Evolutionary conservation across 92 coral and sea anemone genomes (phyloP).

Genomic region (Bergia puertoricense): DNA sequence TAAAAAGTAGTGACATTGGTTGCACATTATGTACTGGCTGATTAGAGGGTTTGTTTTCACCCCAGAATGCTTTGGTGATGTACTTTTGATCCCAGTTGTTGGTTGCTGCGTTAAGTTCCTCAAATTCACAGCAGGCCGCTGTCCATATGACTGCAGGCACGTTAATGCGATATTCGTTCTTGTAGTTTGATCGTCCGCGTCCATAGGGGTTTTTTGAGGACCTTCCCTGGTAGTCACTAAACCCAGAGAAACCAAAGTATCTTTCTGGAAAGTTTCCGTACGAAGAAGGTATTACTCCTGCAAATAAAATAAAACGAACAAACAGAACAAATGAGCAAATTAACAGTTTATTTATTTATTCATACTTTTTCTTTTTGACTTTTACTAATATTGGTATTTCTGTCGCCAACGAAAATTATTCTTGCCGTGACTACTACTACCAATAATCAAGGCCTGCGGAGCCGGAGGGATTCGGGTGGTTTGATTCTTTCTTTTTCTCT

Average conservation of each 20-base stretch:
- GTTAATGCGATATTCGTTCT: slow-evolving; percentile 11
- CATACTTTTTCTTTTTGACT: not conserved
- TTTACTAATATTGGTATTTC: no score
- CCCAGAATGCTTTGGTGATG: slow-evolving; percentile 10
- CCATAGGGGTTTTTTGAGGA: not conserved
- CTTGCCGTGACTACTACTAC: no score
- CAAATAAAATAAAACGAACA: not conserved
- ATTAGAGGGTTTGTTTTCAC: not conserved
- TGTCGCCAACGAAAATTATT: no score
- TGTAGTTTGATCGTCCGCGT: not conserved
- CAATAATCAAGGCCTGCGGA: no score
- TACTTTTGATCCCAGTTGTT: not conserved
- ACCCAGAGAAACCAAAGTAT: slow-evolving; percentile 2
- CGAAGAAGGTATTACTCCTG: slow-evolving; percentile 19
- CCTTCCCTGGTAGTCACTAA: not conserved
- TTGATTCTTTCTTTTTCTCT: no score
- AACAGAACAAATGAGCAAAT: not conserved
- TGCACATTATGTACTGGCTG: not conserved
- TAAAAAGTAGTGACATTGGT: not conserved
- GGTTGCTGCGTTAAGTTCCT: not conserved
- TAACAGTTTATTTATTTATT: not conserved
- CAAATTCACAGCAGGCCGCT: slow-evolving; percentile 23
- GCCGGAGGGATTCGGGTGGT: no score
- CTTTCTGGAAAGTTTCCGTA: not conserved
- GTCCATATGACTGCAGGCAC: slow-evolving; percentile 31